These are phyloP conservation scores for Cynoglossus semilaevis DNA, from an alignment of 2,113 vertebrate genomes.

Conservation along the genomic window DNA sequence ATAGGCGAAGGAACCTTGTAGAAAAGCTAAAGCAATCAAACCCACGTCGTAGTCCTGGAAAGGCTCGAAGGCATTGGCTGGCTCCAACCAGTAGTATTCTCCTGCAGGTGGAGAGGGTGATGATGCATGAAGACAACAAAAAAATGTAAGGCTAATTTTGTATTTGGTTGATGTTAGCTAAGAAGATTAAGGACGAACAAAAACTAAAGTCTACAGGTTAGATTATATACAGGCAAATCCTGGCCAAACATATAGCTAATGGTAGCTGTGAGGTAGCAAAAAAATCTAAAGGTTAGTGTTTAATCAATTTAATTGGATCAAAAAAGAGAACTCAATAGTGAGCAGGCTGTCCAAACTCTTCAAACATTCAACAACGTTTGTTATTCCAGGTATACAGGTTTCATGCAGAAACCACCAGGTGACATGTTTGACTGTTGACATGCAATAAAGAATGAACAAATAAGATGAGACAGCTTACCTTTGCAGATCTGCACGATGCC, in stretches of 20 bases:
- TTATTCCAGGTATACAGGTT: no score
- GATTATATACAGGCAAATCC: no score
- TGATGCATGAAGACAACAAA: neutral
- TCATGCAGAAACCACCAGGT: neutral
- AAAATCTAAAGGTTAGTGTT: no score
- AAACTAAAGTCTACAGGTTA: no score
- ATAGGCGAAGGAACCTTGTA: slow-evolving; percentile 92
- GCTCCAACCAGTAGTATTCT: slow-evolving; percentile 90
- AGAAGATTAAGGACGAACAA: no score
- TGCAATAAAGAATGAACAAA: slow-evolving; percentile 1
- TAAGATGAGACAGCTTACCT: slow-evolving; percentile 68
- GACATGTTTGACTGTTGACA: neutral
- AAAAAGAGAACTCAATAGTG: no score
- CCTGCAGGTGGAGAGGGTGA: slow-evolving; percentile 64
- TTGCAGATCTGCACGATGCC: slow-evolving; percentile 92
- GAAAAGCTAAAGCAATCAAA: slow-evolving; percentile 85
- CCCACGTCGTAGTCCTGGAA: slow-evolving; percentile 87
- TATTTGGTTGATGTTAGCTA: no score
- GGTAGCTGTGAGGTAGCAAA: no score
- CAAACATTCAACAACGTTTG: no score
- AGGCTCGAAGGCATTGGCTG: slow-evolving; percentile 84
- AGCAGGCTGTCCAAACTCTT: no score
- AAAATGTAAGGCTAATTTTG: neutral
- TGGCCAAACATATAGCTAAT: no score
- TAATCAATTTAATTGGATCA: no score